Percentiles rank a stretch among this genome's conserved stretches.
phyloP scores from a whole-genome alignment of 2,888 invertebrate species.

The Entomobrya multifasciata region DNA sequence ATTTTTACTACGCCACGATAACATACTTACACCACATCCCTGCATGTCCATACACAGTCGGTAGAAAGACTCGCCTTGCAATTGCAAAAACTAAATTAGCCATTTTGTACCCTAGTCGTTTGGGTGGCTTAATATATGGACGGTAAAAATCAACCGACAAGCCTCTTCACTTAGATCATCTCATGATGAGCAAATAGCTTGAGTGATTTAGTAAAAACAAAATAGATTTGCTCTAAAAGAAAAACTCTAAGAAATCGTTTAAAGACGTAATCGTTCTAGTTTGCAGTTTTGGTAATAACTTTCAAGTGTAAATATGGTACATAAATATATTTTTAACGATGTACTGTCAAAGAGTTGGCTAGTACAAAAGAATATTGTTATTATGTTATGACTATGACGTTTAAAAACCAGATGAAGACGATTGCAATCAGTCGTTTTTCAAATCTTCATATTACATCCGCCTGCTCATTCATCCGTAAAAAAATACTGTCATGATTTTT shows the following conservation, averaged over 20 bases:
- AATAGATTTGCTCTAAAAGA: not conserved
- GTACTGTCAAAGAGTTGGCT: not conserved
- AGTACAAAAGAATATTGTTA: not conserved
- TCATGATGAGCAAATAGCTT: no score
- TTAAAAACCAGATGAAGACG: not conserved
- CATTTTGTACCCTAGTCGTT: no score
- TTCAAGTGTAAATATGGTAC: constrained; percentile 2
- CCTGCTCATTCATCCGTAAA: not conserved
- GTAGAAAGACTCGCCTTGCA: not conserved
- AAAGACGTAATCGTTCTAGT: constrained; percentile 1
- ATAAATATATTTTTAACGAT: constrained; percentile 14
- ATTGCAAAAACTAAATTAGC: not conserved
- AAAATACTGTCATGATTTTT: not conserved
- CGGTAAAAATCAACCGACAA: not conserved
- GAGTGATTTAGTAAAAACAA: no score
- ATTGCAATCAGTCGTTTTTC: constrained; percentile 30
- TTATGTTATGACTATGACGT: not conserved
- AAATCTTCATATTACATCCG: not conserved
- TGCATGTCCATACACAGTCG: not conserved
- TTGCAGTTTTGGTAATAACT: not conserved
- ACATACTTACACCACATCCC: not conserved
- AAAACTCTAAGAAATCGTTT: not conserved
- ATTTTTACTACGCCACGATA: constrained; percentile 27
- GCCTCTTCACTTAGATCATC: constrained; percentile 7
- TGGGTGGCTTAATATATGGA: not conserved